A percentile compares a stretch with the other conserved stretches of the same genome.
Evolutionary conservation across 2,113 vertebrate species (phyloP).

Genomic region (Manacus vitellinus): DNA sequence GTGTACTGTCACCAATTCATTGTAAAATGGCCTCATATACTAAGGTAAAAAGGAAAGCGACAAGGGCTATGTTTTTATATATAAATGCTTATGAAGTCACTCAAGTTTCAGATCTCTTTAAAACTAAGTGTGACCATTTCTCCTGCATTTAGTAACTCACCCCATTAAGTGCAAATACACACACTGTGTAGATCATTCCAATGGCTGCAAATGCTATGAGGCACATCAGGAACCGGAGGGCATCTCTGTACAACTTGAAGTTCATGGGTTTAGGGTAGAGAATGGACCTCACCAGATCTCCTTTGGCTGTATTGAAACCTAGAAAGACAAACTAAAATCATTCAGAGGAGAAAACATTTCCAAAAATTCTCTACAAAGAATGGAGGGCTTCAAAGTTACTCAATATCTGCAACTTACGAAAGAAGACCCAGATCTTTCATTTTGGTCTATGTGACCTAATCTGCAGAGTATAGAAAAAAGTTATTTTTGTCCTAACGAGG

Average conservation of each 20-base stretch:
- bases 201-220: conserved; percentile 71
- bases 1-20: not conserved
- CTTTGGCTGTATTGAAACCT: conserved; percentile 84
- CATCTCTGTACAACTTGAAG: conserved; percentile 80
- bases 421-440: not conserved
- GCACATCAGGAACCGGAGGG: conserved; percentile 75
- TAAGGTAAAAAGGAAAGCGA: not conserved
- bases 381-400: not conserved
- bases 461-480: not conserved
- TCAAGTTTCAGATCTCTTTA: not conserved
- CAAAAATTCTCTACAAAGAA: not conserved
- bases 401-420: not conserved
- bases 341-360: not conserved
- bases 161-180: conserved; percentile 72
- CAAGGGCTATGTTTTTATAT: not conserved
- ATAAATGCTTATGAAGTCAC: not conserved
- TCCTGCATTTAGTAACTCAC: conserved; percentile 52
- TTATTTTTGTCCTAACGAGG: not conserved
- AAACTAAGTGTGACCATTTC: not conserved
- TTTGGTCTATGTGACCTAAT: not conserved
- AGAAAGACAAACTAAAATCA: conserved; percentile 2
- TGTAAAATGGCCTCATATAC: not conserved
- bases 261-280: conserved; percentile 82
- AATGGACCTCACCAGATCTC: conserved; percentile 81
- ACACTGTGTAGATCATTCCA: conserved; percentile 81